Conservation (phyloP, 2,888 invertebrate genomes). For the Cephus nigrinus region DNA sequence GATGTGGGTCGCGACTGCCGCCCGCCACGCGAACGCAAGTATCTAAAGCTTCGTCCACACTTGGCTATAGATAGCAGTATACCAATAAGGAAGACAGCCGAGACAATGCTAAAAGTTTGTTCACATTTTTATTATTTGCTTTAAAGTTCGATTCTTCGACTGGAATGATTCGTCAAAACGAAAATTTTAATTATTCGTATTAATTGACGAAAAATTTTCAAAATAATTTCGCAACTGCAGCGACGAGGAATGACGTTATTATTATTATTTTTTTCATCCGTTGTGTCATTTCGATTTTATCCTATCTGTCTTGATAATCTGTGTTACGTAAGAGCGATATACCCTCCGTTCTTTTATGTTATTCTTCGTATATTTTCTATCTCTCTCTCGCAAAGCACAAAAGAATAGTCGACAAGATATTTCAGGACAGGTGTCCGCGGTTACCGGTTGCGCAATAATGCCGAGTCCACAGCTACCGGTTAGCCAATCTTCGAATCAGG, state of each 20-base stretch:
- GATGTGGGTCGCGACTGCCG: conserved; percentile 64
- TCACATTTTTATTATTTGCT: neutral
- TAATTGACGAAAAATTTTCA: neutral
- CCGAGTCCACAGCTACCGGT: neutral
- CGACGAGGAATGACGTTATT: neutral
- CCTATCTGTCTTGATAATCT: neutral
- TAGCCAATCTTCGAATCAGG: neutral
- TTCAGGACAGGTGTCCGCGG: neutral
- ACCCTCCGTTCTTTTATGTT: neutral
- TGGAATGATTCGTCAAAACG: rapidly evolving
- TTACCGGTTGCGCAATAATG: neutral
- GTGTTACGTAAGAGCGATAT: neutral
- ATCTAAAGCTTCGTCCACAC: conserved; percentile 53
- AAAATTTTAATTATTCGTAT: neutral
- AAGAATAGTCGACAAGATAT: neutral
- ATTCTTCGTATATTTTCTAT: neutral
- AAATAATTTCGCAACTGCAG: neutral
- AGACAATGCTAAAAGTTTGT: neutral
- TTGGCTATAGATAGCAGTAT: conserved; percentile 21
- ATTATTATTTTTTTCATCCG: neutral
- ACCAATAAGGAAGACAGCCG: neutral
- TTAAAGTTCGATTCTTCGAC: too few species aligned
- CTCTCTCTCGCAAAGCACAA: neutral
- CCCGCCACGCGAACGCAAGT: conserved; percentile 57
- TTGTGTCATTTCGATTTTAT: neutral